These are phyloP conservation scores for Heliocidaris erythrogramma DNA, from an alignment of 35 echinoderm and acorn worm genomes.

Conservation along the genomic window DNA sequence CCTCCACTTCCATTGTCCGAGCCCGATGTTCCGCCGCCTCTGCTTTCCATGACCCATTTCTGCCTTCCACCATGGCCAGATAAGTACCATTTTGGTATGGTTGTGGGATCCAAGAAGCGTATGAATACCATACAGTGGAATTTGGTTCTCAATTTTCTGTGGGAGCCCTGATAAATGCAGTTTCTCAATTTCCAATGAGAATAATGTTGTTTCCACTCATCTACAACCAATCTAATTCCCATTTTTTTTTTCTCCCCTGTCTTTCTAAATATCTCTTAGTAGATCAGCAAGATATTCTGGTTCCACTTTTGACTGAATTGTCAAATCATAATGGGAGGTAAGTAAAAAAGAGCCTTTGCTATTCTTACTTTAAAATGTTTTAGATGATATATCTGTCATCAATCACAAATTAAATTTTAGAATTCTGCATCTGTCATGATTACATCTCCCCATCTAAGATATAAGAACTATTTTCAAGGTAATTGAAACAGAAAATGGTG, in stretches of 20 bases:
- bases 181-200: not conserved
- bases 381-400: not conserved
- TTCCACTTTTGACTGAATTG: constrained; percentile 78
- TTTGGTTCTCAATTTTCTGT: no score
- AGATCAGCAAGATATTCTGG: constrained; percentile 69
- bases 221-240: not conserved
- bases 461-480: not conserved
- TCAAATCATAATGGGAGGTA: constrained; percentile 99
- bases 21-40: no score
- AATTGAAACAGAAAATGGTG: not conserved
- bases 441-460: not conserved
- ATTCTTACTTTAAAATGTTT: not conserved
- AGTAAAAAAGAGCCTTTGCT: not conserved
- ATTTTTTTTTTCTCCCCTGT: not conserved
- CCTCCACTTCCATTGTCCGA: no score
- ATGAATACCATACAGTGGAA: no score
- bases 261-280: constrained; percentile 39
- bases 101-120: no score
- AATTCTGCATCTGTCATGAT: no score
- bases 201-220: not conserved
- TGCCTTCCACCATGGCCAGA: no score
- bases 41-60: no score
- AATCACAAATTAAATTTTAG: no score
- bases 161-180: not conserved
- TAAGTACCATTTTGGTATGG: no score